Conservation (phyloP, 2,888 invertebrate genomes). For the Homarus gammarus region DNA sequence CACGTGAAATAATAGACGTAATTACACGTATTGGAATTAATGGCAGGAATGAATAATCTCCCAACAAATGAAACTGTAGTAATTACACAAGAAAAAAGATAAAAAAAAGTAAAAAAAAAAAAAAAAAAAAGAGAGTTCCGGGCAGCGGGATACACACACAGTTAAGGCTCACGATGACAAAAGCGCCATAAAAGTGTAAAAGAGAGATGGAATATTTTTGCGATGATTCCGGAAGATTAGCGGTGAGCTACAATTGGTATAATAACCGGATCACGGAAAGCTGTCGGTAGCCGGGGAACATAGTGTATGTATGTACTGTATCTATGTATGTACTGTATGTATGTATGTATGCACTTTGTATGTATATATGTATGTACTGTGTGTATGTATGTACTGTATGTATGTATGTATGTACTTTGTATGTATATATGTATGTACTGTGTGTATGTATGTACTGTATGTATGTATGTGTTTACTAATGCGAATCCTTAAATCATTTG, state of each 20-base stretch:
- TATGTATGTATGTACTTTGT: slow-evolving; percentile 11
- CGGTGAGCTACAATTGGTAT: slow-evolving; percentile 16
- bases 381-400: slow-evolving; percentile 11
- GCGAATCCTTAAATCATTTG: no score
- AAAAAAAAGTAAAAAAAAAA: no score
- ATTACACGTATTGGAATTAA: no score
- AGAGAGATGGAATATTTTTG: slow-evolving; percentile 24
- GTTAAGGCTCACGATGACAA: no score
- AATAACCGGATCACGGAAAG: slow-evolving; percentile 33
- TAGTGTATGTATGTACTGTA: slow-evolving; percentile 2
- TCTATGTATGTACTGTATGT: slow-evolving; percentile 5
- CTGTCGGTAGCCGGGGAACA: slow-evolving; percentile 29
- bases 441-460: neutral
- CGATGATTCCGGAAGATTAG: slow-evolving; percentile 14
- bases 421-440: slow-evolving; percentile 2
- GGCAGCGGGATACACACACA: no score
- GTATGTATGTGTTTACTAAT: no score
- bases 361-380: slow-evolving; percentile 1
- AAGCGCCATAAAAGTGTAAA: slow-evolving; percentile 22
- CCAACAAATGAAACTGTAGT: no score
- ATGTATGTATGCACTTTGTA: slow-evolving; percentile 7
- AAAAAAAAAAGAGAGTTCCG: no score
- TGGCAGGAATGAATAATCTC: no score
- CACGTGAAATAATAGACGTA: no score
- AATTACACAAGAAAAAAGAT: no score